Evolutionary conservation across 1,140 invertebrate species (phyloP), one percentile per base, ranked within the genome.

Genomic region (Drosophila pachea): DNA sequence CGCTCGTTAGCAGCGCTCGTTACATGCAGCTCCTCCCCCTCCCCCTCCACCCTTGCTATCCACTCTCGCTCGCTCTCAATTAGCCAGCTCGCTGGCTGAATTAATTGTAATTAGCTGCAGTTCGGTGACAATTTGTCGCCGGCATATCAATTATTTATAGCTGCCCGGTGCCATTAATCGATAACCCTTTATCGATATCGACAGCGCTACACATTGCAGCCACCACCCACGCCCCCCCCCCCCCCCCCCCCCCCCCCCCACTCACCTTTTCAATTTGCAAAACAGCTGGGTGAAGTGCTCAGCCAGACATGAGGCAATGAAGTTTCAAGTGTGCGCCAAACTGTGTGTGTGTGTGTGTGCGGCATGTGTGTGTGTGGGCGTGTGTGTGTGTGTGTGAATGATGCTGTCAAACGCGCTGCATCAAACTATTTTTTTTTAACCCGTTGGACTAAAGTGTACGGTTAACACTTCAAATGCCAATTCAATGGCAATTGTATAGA

Each of bases 271-370:
- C 62, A 63, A 68, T 74, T 47, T 56, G 29, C 29, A 62, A 68
- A 69, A 56, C 67, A 58, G 40, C 53, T 76, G 76, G 68, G 62
- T 79, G 60, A 76, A 79, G 76, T 78, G 58, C 36, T 45, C 59
- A 35, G 54, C 16, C 76, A 78, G 76, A 78, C 74, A 72, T 61
- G 29, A 47, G 43, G 59, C 76, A 75, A 61, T 76, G 42, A 63
- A 67, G 76, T 72, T 76, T 78, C 72, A 64, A 78, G 76, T 68
- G 76, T 72, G 74, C 60, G 73, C 54, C 59, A 65, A 52, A 36
- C 33, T 74, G 53, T 50, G 36, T 60, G 22, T 75, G 60, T 53
- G 42, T 58, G 48, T 59, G 64, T 59, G 43, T 67, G 54, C 54
- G 16, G 22, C 4, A n/a, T 48, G 11, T 33, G 8, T 7, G n/a